These are phyloP conservation scores for Numida meleagris DNA, from an alignment of 2,113 vertebrate species.

Conservation along the genomic window DNA sequence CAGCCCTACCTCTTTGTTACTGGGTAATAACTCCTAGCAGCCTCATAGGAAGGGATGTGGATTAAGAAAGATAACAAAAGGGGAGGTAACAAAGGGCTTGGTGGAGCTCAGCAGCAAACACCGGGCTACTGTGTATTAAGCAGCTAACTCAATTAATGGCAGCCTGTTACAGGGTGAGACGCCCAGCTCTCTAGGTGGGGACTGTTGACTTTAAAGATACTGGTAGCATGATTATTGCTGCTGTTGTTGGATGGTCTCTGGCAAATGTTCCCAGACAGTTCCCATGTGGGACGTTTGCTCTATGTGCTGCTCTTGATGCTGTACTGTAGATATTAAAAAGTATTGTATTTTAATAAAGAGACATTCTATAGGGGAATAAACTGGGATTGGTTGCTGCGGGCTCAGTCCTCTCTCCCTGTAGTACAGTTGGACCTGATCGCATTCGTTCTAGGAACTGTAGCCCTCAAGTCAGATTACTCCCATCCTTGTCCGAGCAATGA, in stretches of 20 bases:
- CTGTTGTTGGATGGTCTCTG: conserved; percentile 11
- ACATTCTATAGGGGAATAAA: conserved; percentile 15
- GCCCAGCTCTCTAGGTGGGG: conserved; percentile 32
- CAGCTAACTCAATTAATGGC: conserved; percentile 60
- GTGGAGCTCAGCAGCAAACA: conserved; percentile 50
- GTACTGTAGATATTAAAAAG: conserved; percentile 41
- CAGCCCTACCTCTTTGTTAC: conserved; percentile 1
- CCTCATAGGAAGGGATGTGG: conserved; percentile 21
- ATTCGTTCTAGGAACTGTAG: not conserved
- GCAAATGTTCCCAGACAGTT: conserved; percentile 27
- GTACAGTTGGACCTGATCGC: not conserved
- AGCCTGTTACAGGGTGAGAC: conserved; percentile 4
- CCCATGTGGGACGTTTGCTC: not conserved
- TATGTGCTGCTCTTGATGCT: not conserved
- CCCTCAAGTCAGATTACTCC: not conserved
- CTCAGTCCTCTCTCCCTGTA: not conserved
- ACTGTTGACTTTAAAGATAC: not conserved
- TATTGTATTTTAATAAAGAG: conserved; percentile 64
- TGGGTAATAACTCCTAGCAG: conserved; percentile 29
- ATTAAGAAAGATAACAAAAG: conserved; percentile 56
- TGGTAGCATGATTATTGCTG: not conserved
- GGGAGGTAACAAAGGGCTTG: conserved; percentile 26
- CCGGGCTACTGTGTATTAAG: conserved; percentile 42
- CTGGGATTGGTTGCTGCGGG: not conserved
- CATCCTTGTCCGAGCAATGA: not conserved